Evolutionary conservation across 2,797 vertebrate genomes (phyloP).

Genomic region (Cottoperca gobio): DNA sequence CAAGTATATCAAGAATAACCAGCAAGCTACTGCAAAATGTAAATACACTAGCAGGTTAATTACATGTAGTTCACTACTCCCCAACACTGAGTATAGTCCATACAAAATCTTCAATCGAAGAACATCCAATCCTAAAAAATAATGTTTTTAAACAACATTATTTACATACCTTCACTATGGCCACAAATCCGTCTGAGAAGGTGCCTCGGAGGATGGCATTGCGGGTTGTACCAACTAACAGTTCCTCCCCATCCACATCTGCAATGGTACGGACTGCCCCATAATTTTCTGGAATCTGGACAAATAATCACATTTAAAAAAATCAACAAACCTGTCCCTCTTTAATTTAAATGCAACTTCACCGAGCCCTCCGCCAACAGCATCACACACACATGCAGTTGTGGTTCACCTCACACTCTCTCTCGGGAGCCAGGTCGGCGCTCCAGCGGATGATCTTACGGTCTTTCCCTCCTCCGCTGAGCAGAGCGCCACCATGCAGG

Average conservation of each 20-base stretch:
- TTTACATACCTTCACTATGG: slow-evolving; percentile 89
- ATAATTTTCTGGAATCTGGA: slow-evolving; percentile 90
- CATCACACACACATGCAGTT: slow-evolving; percentile 16
- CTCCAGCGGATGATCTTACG: slow-evolving; percentile 92
- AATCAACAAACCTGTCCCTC: neutral
- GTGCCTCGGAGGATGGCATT: slow-evolving; percentile 91
- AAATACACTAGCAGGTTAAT: too few relatives aligned
- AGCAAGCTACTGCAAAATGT: slow-evolving; percentile 15
- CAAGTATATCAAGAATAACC: slow-evolving; percentile 9
- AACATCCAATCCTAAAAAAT: neutral
- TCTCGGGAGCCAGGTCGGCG: slow-evolving; percentile 86
- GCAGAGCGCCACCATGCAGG: slow-evolving; percentile 87
- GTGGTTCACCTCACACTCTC: slow-evolving; percentile 90
- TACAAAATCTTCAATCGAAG: neutral
- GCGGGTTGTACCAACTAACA: slow-evolving; percentile 92
- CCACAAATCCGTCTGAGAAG: slow-evolving; percentile 88
- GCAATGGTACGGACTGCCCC: slow-evolving; percentile 92
- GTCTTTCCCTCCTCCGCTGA: slow-evolving; percentile 94
- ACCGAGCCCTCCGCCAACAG: neutral
- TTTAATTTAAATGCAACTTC: neutral
- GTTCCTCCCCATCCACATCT: slow-evolving; percentile 87
- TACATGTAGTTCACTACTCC: too few relatives aligned
- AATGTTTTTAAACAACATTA: too few relatives aligned
- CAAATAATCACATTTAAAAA: slow-evolving; percentile 3
- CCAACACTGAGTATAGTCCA: neutral